Evolutionary conservation across 1,140 invertebrate species (phyloP), one percentile per base, ranked within the genome.

Genomic region (Metaphire vulgaris): DNA sequence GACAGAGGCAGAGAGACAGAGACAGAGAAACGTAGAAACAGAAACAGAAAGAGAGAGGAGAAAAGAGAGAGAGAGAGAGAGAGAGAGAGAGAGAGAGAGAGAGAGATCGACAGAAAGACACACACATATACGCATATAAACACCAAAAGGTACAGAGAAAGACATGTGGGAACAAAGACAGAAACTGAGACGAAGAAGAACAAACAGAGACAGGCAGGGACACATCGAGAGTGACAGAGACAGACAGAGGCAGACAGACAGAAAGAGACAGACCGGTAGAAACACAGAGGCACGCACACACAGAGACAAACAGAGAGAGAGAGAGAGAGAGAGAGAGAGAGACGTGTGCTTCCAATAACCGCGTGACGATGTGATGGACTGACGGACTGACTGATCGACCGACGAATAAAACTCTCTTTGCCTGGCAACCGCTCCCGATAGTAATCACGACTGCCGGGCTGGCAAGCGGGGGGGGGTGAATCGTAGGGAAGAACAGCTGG

Each of bases 221-320:
- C 6, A 56, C 41, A 56, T 6, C 6, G 41, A 56, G 6, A 56
- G 41, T 12, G 41, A 34, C 21, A 72, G 33, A 72, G 71, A 72
- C n/a, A 72, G 71, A 72, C 12, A 34, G 33, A 34, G 6, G 33
- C 21, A 72, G 71, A 72, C 14, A 72, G 71, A 72, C 21, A 34
- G 33, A 34, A 26, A 72, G 33, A 72, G 71, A n/a, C n/a, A 31
- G 32, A 32, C n/a, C 14, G 32, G 71, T 34, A 31, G 32, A 32
- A 34, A 34, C 12, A 34, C 21, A 72, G 71, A 72, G 71, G 33
- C 14, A 34, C n/a, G 6, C 12, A 72, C 16, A 72, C 12, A 15
- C 12, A 72, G 71, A 30, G 26, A 56, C 14, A 31, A 31, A 72
- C 12, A 56, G 21, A 21, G 6, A 56, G 6, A 56, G 6, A 12